Evolutionary conservation across 2,888 invertebrate genomes (phyloP).

Genomic region (Ischnura elegans): DNA sequence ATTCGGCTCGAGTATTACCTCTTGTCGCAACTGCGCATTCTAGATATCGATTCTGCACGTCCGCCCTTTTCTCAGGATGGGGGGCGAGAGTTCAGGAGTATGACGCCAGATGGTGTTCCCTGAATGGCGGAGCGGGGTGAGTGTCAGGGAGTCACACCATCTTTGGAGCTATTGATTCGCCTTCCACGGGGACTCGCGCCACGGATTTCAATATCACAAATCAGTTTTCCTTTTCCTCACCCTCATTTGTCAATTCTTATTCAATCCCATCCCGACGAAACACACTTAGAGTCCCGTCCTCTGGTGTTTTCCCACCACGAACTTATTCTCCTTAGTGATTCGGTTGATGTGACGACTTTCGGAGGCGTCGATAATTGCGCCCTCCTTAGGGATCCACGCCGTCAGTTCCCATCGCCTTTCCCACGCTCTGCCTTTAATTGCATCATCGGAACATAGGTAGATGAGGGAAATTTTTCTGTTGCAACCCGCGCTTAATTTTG

Average conservation of each 20-base stretch:
- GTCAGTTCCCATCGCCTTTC: background rate
- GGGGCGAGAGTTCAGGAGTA: conserved; percentile 32
- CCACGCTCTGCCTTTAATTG: background rate
- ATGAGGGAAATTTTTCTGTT: background rate
- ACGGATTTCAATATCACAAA: conserved; percentile 6
- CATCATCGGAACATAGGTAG: no score
- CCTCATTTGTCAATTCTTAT: background rate
- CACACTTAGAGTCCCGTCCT: background rate
- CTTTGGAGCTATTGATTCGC: conserved; percentile 40
- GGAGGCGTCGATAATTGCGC: background rate
- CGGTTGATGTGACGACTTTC: background rate
- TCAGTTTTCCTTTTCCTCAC: conserved; percentile 33
- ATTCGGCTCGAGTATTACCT: conserved; percentile 49
- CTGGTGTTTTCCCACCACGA: background rate
- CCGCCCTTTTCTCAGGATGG: conserved; percentile 41
- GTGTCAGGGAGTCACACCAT: conserved; percentile 55
- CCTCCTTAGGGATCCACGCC: background rate
- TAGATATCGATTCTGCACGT: conserved; percentile 43
- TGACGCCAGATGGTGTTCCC: conserved; percentile 46
- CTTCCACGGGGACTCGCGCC: background rate
- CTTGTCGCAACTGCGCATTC: conserved; percentile 64
- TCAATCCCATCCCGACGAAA: background rate
- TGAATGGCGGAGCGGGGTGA: conserved; percentile 46
- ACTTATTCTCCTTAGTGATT: background rate
- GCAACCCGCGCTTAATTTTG: background rate